A percentile compares a stretch with the other conserved stretches of the same genome.
Evolutionary conservation across 2,797 vertebrate genomes (phyloP).

Genomic region (Neopelma chrysocephalum): DNA sequence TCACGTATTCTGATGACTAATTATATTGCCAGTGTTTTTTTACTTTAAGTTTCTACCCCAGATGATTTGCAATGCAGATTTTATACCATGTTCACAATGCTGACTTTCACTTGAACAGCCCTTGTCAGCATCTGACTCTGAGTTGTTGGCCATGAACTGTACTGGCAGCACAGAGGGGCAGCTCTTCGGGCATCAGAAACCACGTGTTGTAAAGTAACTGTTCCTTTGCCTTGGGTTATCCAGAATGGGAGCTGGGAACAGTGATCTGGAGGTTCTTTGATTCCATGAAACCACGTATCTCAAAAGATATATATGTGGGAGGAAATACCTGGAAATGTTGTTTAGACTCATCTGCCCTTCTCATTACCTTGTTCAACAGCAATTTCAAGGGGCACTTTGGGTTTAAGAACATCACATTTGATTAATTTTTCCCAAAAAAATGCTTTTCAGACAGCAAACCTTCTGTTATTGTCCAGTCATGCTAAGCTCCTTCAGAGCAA

Average conservation of each 20-base stretch:
- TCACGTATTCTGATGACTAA: slow-evolving; percentile 17
- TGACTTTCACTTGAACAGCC: not conserved
- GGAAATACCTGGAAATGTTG: not conserved
- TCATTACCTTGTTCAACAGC: slow-evolving; percentile 26
- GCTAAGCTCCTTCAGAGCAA: not conserved
- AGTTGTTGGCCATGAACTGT: not conserved
- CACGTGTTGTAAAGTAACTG: not conserved
- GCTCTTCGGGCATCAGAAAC: not conserved
- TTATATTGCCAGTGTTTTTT: slow-evolving; percentile 32
- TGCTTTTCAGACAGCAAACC: slow-evolving; percentile 18
- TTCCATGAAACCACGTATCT: not conserved
- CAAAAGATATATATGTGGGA: not conserved
- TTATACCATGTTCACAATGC: not conserved
- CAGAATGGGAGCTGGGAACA: not conserved
- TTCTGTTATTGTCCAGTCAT: not conserved
- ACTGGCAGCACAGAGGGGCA: not conserved
- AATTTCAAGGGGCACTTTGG: slow-evolving; percentile 10
- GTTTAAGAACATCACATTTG: slow-evolving; percentile 27
- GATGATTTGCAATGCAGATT: not conserved
- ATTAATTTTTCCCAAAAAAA: slow-evolving; percentile 18
- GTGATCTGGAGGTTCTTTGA: not conserved
- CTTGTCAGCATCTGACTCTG: fast-evolving
- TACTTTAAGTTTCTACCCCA: not conserved
- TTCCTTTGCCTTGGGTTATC: not conserved
- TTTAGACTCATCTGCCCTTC: slow-evolving; percentile 45